Conservation (phyloP, 2,113 vertebrate species). For the Hippocampus comes region DNA sequence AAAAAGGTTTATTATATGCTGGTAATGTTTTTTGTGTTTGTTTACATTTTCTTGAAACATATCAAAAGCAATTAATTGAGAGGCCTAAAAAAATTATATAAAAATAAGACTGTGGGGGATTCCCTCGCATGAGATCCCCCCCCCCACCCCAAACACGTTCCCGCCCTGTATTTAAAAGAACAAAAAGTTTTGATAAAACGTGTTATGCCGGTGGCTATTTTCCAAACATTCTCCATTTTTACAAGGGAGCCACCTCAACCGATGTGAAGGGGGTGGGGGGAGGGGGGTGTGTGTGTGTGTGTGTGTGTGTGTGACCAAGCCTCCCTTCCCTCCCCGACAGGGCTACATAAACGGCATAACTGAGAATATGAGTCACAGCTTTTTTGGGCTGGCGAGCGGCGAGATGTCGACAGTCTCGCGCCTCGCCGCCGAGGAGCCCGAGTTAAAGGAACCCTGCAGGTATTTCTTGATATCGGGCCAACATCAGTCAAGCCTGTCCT, state of each 20-base stretch:
- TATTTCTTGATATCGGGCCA: conserved; percentile 61
- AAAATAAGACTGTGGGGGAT: too few species aligned
- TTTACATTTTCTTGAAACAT: too few species aligned
- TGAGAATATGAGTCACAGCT: conserved; percentile 27
- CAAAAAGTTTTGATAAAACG: conserved; percentile 14
- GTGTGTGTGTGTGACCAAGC: neutral
- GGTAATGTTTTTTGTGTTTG: too few species aligned
- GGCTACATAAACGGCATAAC: conserved; percentile 6
- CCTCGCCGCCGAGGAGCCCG: conserved; percentile 55
- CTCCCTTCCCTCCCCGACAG: neutral
- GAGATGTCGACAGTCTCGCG: conserved; percentile 46
- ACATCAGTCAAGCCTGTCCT: conserved; percentile 63
- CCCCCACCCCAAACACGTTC: too few species aligned
- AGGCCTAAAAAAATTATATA: too few species aligned
- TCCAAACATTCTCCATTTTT: conserved; percentile 18
- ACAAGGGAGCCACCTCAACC: conserved; percentile 22
- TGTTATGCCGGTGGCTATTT: conserved; percentile 17
- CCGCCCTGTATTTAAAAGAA: too few species aligned
- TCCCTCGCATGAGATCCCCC: too few species aligned
- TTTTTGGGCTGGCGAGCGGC: conserved; percentile 6
- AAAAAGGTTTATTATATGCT: too few species aligned
- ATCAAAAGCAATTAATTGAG: too few species aligned
- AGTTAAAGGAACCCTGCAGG: conserved; percentile 50
- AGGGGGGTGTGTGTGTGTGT: too few species aligned
- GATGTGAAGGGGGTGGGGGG: neutral